Conservation (phyloP, 2,888 invertebrate genomes). For the Panzeria rudis region DNA sequence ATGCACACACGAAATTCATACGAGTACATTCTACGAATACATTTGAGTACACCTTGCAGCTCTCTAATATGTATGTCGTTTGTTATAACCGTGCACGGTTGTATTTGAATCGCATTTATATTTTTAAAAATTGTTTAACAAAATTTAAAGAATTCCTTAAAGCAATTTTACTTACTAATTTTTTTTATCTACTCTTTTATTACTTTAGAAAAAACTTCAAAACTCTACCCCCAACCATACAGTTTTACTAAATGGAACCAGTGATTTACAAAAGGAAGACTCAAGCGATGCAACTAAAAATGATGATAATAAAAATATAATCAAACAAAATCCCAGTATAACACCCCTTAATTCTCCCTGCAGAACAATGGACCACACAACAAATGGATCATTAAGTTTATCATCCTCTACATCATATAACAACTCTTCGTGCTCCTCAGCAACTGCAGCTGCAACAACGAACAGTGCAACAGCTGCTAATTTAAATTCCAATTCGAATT, state of each 20-base stretch:
- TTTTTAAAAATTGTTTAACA: background rate
- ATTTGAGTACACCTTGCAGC: too few species aligned
- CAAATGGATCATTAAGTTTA: constrained; percentile 12
- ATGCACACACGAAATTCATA: too few species aligned
- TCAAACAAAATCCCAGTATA: constrained; percentile 51
- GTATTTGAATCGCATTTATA: too few species aligned
- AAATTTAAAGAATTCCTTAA: too few species aligned
- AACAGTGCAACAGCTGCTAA: constrained; percentile 11
- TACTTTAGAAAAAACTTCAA: constrained; percentile 47
- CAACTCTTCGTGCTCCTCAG: background rate
- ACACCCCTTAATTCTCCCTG: constrained; percentile 50
- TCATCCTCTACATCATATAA: constrained; percentile 7
- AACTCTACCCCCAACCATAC: constrained; percentile 28
- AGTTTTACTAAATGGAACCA: constrained; percentile 52
- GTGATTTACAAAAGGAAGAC: constrained; percentile 54
- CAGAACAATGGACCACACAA: constrained; percentile 43
- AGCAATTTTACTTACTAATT: too few species aligned
- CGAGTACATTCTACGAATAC: too few species aligned
- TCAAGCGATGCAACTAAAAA: constrained; percentile 24
- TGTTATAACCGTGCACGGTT: too few species aligned
- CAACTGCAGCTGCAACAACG: constrained; percentile 38
- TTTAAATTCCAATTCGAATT: constrained; percentile 48
- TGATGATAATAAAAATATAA: constrained; percentile 49
- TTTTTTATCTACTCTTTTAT: background rate
- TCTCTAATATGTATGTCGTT: too few species aligned